A percentile compares a stretch with the other conserved stretches of the same genome.
Conservation (phyloP, 2,797 vertebrate species). For the Discoglossus pictus region DNA sequence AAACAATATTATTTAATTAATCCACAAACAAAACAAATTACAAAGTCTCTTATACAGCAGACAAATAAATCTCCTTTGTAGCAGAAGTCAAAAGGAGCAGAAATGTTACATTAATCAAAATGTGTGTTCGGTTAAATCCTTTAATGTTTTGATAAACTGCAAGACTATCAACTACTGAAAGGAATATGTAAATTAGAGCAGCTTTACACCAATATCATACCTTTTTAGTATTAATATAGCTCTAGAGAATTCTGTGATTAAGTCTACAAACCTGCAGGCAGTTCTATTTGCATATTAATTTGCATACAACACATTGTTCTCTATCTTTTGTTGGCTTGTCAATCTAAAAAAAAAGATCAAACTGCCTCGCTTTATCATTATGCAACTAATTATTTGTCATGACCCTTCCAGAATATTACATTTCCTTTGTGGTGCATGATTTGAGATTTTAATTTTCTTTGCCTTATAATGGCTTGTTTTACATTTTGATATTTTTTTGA, state of each 20-base stretch:
- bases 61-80: too few relatives aligned
- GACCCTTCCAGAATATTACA: background rate
- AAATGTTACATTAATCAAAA: too few relatives aligned
- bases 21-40: background rate
- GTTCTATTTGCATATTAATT: background rate
- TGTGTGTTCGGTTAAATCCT: too few relatives aligned
- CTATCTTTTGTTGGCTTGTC: slow-evolving; percentile 3
- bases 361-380: background rate
- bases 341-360: background rate
- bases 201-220: slow-evolving; percentile 1
- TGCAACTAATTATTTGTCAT: background rate
- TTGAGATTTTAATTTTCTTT: too few relatives aligned
- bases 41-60: too few relatives aligned
- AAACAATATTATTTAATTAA: background rate
- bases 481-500: too few relatives aligned
- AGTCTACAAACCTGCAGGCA: background rate
- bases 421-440: too few relatives aligned
- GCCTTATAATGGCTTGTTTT: too few relatives aligned
- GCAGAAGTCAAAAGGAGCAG: too few relatives aligned
- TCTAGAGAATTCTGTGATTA: background rate
- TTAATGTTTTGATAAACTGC: background rate
- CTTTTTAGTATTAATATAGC: background rate
- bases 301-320: background rate
- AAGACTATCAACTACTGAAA: background rate
- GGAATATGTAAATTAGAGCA: slow-evolving; percentile 1